Base-by-base conservation (phyloP, 2,797 vertebrate genomes). In the Danio choprae region DNA sequence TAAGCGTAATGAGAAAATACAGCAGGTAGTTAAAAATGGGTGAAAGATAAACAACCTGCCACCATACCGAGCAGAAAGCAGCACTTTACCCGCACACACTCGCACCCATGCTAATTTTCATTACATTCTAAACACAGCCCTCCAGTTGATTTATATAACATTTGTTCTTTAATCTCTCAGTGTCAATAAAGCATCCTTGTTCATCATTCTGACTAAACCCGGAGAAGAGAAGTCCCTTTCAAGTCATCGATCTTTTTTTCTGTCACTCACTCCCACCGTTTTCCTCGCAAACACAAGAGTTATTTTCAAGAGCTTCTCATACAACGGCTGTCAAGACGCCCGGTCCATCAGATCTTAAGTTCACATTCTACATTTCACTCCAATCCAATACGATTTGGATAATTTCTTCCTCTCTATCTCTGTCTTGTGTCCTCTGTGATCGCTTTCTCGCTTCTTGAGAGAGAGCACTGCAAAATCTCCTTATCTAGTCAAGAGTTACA, bases 141-240 rank as follows among this genome's bases (percentile, higher is more conserved):
- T 80, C 8, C 22, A 80, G 78, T 73, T 80, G 78, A 80, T 80
- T 80, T 80, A 80, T 80, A 56, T 56, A 65, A 73, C 78, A 80
- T 80, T 80, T 80, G 78, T 80, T 73, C 78, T 73, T 80, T 80
- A 80, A 80, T 73, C 78, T 80, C 51, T 80, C 69, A 65, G 69
- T 80, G 78, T 80, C 78, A 80, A 73, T 80, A 80, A 73, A 80
- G 15, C 69, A 71, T 64, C 59, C 78, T 12, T 73, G 60, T 80
- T 80, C 78, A 80, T 80, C 78, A 73, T 80, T 73, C 78, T 80
- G 69, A 73, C 78, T 50, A 40, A 63, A 73, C 40, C 29, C 77
- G 0, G 50, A 79, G 68, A 55, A 20, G 59, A 72, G 77, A 63
- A 64, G 41, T 71, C 41, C 59, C 50, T 73, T 62, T 73, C 40